A percentile compares a stretch with the other conserved stretches of the same genome.
phyloP scores from a whole-genome alignment of 2,113 vertebrate genomes.

The Gasterosteus aculeatus region DNA sequence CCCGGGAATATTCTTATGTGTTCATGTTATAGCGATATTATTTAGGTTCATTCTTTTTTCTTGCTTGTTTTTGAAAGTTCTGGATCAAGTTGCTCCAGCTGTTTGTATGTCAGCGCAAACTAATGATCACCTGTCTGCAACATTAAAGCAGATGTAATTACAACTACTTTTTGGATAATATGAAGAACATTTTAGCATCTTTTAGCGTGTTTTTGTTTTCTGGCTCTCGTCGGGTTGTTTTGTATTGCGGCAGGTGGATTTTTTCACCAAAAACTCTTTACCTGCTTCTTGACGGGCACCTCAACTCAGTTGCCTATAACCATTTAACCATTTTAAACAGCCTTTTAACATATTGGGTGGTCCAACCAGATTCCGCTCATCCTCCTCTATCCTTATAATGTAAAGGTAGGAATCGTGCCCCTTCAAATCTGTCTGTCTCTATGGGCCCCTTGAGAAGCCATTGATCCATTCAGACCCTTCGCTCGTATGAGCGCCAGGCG shows the following conservation, averaged over 20 bases:
- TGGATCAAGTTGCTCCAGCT: background rate
- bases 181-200: background rate
- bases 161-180: background rate
- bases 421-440: conserved; percentile 50
- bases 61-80: background rate
- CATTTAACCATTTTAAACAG: background rate
- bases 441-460: conserved; percentile 60
- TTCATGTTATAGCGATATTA: conserved; percentile 5
- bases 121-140: background rate
- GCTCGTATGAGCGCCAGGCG: conserved; percentile 54
- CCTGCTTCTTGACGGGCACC: background rate
- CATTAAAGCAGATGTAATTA: background rate
- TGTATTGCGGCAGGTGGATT: background rate
- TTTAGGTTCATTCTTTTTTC: background rate
- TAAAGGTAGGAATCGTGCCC: conserved; percentile 8
- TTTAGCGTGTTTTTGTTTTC: conserved; percentile 1
- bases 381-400: conserved; percentile 30
- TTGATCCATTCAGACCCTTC: conserved; percentile 69
- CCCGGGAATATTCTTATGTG: conserved; percentile 3
- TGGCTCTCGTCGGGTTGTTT: background rate
- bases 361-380: conserved; percentile 2
- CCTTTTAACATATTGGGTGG: background rate
- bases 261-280: background rate
- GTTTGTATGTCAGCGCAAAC: background rate
- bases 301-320: conserved; percentile 8